Evolutionary conservation across 2,113 vertebrate genomes (phyloP).

Genomic region (Eleginops maclovinus): DNA sequence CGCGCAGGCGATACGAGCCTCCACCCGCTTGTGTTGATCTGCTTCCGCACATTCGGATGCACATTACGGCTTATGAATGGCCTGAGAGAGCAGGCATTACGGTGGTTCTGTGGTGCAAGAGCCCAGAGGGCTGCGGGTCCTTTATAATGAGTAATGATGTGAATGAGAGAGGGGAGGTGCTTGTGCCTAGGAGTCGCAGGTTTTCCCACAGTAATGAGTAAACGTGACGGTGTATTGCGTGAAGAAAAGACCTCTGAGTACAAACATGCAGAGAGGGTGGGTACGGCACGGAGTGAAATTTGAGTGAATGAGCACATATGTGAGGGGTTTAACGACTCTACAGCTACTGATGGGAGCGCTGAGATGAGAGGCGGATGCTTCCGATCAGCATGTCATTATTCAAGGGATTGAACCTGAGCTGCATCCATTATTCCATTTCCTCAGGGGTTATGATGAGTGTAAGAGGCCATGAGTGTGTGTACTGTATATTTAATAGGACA

Average conservation of each 20-base stretch:
- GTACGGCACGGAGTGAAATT: slow-evolving; percentile 12
- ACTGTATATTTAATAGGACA: neutral
- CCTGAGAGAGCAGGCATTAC: slow-evolving; percentile 30
- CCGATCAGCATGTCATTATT: slow-evolving; percentile 61
- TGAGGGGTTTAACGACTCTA: slow-evolving; percentile 13
- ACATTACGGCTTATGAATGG: slow-evolving; percentile 62
- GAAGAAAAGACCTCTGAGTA: neutral
- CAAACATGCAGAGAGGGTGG: neutral
- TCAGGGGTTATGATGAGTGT: slow-evolving; percentile 24
- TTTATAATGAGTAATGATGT: slow-evolving; percentile 46
- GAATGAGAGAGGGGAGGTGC: neutral
- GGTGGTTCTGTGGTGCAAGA: slow-evolving; percentile 31
- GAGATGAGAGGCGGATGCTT: slow-evolving; percentile 51
- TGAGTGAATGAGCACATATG: neutral
- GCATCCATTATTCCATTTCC: slow-evolving; percentile 53
- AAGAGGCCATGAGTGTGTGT: neutral
- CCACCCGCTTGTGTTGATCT: slow-evolving; percentile 50
- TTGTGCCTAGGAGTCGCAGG: slow-evolving; percentile 3
- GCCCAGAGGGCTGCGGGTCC: slow-evolving; percentile 32
- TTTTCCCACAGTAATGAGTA: slow-evolving; percentile 26
- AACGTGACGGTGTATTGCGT: neutral
- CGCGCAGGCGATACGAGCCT: slow-evolving; percentile 24
- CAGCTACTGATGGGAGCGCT: slow-evolving; percentile 35
- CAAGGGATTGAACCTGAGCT: slow-evolving; percentile 40
- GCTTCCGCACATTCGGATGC: slow-evolving; percentile 28